A percentile compares a stretch with the other conserved stretches of the same genome.
phyloP scores from a whole-genome alignment of 1,140 invertebrate species.

The Cotesia vestalis region DNA sequence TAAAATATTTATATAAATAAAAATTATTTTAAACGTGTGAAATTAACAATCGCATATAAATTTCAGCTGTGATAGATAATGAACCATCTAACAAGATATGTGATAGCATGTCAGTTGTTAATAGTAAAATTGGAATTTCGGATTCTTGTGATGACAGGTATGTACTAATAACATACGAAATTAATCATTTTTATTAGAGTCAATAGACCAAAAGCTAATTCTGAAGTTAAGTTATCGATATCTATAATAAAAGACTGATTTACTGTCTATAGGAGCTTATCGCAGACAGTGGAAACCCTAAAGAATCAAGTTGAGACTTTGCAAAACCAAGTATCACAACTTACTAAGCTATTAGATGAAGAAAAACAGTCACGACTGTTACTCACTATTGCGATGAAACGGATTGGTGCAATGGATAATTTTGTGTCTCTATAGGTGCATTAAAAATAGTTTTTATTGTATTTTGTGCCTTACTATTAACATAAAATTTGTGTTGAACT shows the following conservation, averaged over 20 bases:
- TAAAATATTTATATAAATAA: conserved; percentile 5
- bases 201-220: conserved; percentile 34
- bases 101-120: conserved; percentile 58
- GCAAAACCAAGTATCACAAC: conserved; percentile 63
- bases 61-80: conserved; percentile 63
- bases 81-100: conserved; percentile 58
- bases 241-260: conserved; percentile 62
- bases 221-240: conserved; percentile 44
- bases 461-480: conserved; percentile 11
- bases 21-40: neutral
- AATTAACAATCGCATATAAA: conserved; percentile 42
- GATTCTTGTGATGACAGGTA: conserved; percentile 60
- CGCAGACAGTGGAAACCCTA: conserved; percentile 76
- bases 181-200: neutral
- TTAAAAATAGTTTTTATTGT: neutral
- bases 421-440: conserved; percentile 42
- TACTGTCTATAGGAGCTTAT: conserved; percentile 67
- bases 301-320: conserved; percentile 73
- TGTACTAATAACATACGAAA: conserved; percentile 38
- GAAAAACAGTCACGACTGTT: conserved; percentile 64
- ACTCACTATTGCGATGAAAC: conserved; percentile 61
- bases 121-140: conserved; percentile 58
- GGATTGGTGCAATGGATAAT: conserved; percentile 57
- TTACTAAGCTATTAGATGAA: conserved; percentile 64
- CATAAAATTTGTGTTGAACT: too few relatives aligned